Conservation (phyloP, 2,113 vertebrate species). For the Actinemys pallida region DNA sequence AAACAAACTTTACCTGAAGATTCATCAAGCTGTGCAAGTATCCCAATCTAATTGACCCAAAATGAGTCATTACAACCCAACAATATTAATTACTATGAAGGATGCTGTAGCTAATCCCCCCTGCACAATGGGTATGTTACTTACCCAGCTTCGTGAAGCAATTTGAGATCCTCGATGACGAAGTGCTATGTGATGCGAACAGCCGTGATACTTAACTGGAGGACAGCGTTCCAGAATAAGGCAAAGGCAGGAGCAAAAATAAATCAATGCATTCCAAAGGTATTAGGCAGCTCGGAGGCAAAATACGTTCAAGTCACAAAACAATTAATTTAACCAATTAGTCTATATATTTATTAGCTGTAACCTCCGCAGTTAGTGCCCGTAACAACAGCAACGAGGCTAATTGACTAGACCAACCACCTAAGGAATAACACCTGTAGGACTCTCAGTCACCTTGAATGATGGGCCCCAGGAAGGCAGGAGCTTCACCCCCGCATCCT, state of each 20-base stretch:
- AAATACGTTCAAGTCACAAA: neutral
- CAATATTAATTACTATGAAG: neutral
- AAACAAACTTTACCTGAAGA: neutral
- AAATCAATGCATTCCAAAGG: neutral
- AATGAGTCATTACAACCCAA: neutral
- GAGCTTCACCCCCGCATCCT: neutral
- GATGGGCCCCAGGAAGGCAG: neutral
- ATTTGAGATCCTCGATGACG: neutral
- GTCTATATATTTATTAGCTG: rapidly evolving
- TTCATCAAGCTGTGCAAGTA: neutral
- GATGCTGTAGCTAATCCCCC: neutral
- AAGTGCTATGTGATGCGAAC: neutral
- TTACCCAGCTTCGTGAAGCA: conserved; percentile 55
- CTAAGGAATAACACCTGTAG: neutral
- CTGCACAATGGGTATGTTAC: neutral
- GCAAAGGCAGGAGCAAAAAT: neutral
- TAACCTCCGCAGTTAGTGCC: neutral
- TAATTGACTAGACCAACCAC: neutral
- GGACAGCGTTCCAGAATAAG: neutral
- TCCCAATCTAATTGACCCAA: neutral
- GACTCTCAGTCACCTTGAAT: neutral
- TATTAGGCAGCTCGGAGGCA: neutral
- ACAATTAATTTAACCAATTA: neutral
- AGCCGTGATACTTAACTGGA: neutral
- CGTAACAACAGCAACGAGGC: neutral